A percentile compares a stretch with the other conserved stretches of the same genome.
These are phyloP conservation scores for Helicoverpa zea DNA, from an alignment of 1,140 invertebrate genomes.

Conservation along the genomic window DNA sequence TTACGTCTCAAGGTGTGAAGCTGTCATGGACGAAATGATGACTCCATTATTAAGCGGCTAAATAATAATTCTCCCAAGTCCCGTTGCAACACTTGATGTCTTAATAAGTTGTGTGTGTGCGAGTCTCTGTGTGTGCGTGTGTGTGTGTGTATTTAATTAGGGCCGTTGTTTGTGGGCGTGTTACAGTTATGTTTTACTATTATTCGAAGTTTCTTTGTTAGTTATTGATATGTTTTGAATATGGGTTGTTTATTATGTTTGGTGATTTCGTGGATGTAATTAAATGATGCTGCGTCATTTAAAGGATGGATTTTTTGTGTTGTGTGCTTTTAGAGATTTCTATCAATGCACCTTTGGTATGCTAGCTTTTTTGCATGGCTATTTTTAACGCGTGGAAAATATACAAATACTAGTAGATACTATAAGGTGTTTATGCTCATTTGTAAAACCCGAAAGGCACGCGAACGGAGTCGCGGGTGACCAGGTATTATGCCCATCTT, in stretches of 20 bases:
- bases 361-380: too few species aligned
- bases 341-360: not conserved
- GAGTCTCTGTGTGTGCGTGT: not conserved
- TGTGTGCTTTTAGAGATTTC: not conserved
- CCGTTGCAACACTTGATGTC: conserved; percentile 63
- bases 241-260: conserved; percentile 8
- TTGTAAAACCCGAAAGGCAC: too few species aligned
- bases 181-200: conserved; percentile 47
- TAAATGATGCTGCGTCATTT: conserved; percentile 21
- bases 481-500: too few species aligned
- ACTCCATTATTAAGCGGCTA: conserved; percentile 80
- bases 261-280: conserved; percentile 8
- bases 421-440: too few species aligned
- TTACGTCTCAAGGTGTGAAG: conserved; percentile 79
- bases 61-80: conserved; percentile 67
- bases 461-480: too few species aligned
- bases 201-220: conserved; percentile 38
- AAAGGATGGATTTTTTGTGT: not conserved
- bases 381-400: too few species aligned
- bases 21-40: conserved; percentile 82
- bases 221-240: conserved; percentile 48
- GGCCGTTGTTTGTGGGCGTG: conserved; percentile 50
- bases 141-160: conserved; percentile 54
- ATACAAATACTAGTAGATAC: too few species aligned
- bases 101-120: conserved; percentile 61